Conservation (phyloP, 2,888 invertebrate species). For the Drosophila ustulata region DNA sequence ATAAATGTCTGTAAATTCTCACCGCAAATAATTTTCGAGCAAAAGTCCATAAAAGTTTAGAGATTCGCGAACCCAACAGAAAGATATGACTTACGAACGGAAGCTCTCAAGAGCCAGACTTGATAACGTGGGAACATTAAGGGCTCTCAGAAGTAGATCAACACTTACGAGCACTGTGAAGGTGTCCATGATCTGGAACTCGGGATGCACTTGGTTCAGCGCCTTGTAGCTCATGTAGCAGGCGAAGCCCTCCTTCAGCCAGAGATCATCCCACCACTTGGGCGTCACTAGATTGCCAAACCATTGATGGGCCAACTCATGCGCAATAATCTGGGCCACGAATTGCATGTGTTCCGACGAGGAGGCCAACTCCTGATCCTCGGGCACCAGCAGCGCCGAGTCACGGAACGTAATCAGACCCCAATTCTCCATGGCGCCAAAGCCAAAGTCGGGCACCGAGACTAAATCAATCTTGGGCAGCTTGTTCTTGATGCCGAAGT, state of each 20-base stretch:
- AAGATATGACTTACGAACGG: too few relatives aligned
- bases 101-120: too few relatives aligned
- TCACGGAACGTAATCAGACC: slow-evolving; percentile 89
- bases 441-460: slow-evolving; percentile 90
- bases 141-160: too few relatives aligned
- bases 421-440: slow-evolving; percentile 91
- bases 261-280: slow-evolving; percentile 91
- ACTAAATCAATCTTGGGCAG: slow-evolving; percentile 90
- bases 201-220: slow-evolving; percentile 85
- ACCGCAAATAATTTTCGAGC: too few relatives aligned
- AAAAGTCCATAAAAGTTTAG: too few relatives aligned
- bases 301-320: slow-evolving; percentile 94
- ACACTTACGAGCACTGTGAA: slow-evolving; percentile 84
- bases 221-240: slow-evolving; percentile 86
- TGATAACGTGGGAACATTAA: too few relatives aligned
- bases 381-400: slow-evolving; percentile 86
- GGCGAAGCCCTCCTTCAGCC: slow-evolving; percentile 88
- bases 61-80: too few relatives aligned
- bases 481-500: slow-evolving; percentile 88
- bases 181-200: slow-evolving; percentile 87
- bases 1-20: too few relatives aligned
- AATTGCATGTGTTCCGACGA: slow-evolving; percentile 88
- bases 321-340: slow-evolving; percentile 89
- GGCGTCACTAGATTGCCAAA: slow-evolving; percentile 92
- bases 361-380: slow-evolving; percentile 83